A percentile compares a stretch with the other conserved stretches of the same genome.
phyloP scores from a whole-genome alignment of 2,888 invertebrate genomes.

The Esperia sulphurella region DNA sequence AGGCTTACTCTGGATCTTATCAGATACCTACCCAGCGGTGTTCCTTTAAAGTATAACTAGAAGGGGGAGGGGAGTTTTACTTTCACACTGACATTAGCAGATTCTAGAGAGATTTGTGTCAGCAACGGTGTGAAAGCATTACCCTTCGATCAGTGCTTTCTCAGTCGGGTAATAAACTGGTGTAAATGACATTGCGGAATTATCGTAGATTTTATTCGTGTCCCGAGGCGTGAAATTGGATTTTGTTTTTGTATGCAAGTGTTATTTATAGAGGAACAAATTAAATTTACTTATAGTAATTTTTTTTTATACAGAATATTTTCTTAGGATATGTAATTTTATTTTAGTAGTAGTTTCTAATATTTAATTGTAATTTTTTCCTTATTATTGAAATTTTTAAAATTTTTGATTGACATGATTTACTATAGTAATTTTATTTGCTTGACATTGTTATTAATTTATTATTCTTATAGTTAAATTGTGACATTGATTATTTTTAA shows the following conservation, averaged over 20 bases:
- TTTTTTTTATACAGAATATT: no score
- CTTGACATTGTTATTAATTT: no score
- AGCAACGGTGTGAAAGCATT: neutral
- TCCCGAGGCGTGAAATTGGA: constrained; percentile 47
- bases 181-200: constrained; percentile 27
- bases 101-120: constrained; percentile 18
- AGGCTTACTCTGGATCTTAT: no score
- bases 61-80: neutral
- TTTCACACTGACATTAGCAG: constrained; percentile 19
- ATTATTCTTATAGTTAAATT: no score
- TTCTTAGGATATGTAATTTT: no score
- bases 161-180: constrained; percentile 11
- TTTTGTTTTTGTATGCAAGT: constrained; percentile 37
- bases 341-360: no score
- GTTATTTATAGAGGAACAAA: constrained; percentile 22
- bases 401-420: no score
- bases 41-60: neutral
- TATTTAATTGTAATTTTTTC: no score
- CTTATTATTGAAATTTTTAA: no score
- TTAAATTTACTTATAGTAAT: constrained; percentile 26
- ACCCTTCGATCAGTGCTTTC: constrained; percentile 13
- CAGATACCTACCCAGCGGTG: no score
- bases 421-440: no score
- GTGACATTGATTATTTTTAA: no score
- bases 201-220: constrained; percentile 14